Conservation (phyloP, 2,113 vertebrate genomes). For the Notothenia coriiceps region DNA sequence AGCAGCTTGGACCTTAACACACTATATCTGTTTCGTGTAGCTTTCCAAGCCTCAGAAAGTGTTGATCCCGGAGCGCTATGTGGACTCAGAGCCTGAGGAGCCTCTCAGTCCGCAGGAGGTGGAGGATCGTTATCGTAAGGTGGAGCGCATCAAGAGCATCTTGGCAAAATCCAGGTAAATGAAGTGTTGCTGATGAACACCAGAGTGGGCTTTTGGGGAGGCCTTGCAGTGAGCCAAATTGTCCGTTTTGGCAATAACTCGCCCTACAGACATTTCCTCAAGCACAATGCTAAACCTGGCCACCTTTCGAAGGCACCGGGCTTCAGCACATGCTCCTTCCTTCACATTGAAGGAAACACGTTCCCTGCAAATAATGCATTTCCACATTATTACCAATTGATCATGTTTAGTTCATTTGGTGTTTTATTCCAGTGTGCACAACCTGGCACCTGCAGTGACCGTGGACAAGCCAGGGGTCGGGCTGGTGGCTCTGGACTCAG, state of each 20-base stretch:
- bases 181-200: background rate
- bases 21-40: constrained; percentile 70
- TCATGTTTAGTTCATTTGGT: background rate
- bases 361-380: background rate
- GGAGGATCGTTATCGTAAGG: constrained; percentile 92
- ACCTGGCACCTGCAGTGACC: constrained; percentile 83
- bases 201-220: background rate
- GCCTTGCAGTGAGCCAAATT: background rate
- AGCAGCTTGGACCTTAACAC: background rate
- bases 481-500: constrained; percentile 86
- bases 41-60: constrained; percentile 95
- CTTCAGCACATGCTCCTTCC: background rate
- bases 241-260: background rate
- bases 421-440: constrained; percentile 87
- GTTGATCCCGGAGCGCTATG: constrained; percentile 93
- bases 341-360: background rate
- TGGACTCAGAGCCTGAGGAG: constrained; percentile 93
- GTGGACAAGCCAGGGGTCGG: constrained; percentile 85
- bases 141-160: constrained; percentile 95
- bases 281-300: background rate
- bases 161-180: constrained; percentile 94
- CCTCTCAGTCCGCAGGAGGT: constrained; percentile 92
- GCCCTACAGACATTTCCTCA: background rate
- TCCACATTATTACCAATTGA: background rate
- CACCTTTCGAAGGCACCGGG: background rate